A percentile compares a stretch with the other conserved stretches of the same genome.
Evolutionary conservation across 2,888 invertebrate genomes (phyloP).

Genomic region (Folsomia manolachei): DNA sequence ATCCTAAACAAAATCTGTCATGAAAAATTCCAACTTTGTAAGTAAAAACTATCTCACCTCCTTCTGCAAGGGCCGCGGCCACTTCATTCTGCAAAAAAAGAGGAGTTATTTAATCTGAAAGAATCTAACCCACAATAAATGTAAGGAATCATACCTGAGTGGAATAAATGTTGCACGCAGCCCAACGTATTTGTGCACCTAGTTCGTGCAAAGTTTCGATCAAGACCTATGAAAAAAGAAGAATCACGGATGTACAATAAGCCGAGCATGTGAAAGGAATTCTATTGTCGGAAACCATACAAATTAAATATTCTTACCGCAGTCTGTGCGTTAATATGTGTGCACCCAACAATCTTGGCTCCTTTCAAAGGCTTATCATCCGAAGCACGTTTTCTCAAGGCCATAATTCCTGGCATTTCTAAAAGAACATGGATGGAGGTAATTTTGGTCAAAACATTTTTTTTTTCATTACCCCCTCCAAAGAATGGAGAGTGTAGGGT

Average conservation of each 20-base stretch:
- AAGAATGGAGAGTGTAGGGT: too few species aligned
- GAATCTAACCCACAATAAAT: neutral
- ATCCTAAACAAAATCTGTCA: conserved; percentile 54
- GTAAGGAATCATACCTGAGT: conserved; percentile 67
- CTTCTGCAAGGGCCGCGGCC: conserved; percentile 89
- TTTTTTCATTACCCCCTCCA: too few species aligned
- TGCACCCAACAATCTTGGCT: conserved; percentile 95
- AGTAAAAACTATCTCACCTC: conserved; percentile 57
- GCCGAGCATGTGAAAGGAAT: neutral
- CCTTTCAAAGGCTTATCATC: conserved; percentile 93
- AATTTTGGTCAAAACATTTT: too few species aligned
- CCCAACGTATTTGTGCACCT: conserved; percentile 89
- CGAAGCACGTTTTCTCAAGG: conserved; percentile 81
- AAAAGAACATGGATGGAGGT: too few species aligned
- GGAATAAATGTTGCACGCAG: conserved; percentile 96
- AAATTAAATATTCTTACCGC: conserved; percentile 62
- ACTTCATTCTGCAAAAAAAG: conserved; percentile 76
- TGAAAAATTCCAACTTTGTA: conserved; percentile 1
- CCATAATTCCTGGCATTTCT: conserved; percentile 99
- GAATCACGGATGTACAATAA: neutral
- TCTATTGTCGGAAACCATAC: neutral
- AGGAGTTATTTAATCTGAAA: conserved; percentile 1
- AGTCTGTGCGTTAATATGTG: conserved; percentile 97
- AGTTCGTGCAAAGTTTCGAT: conserved; percentile 84
- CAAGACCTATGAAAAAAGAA: conserved; percentile 59